Conservation (phyloP, 2,888 invertebrate species). For the Amphipoea oculea region DNA sequence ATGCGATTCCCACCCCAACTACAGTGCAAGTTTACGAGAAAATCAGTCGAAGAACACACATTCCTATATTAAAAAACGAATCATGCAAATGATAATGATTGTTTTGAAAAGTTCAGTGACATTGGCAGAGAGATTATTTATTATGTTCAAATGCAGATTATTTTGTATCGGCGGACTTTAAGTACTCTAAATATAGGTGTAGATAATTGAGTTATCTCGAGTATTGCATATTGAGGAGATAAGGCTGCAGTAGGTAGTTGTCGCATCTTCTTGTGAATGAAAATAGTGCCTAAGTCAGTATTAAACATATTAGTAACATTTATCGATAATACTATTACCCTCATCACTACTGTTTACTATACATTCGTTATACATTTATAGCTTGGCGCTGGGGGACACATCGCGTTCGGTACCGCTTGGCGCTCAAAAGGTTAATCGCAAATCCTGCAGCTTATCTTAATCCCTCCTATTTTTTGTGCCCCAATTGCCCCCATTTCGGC, state of each 20-base stretch:
- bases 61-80: conserved; percentile 9
- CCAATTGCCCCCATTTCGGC: not conserved
- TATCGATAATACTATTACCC: too few species aligned
- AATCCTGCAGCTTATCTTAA: not conserved
- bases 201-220: not conserved
- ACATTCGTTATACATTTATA: too few species aligned
- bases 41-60: conserved; percentile 15
- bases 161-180: not conserved
- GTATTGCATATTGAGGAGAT: conserved; percentile 35
- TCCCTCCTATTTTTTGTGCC: not conserved
- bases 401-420: too few species aligned
- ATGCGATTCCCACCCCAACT: not conserved
- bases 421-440: not conserved
- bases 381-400: too few species aligned
- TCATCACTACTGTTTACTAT: too few species aligned
- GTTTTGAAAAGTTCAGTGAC: conserved; percentile 40
- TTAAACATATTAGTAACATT: too few species aligned
- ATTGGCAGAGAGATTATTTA: not conserved
- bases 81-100: conserved; percentile 47
- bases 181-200: conserved; percentile 7
- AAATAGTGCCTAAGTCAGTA: not conserved
- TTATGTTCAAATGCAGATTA: conserved; percentile 17
- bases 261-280: not conserved
- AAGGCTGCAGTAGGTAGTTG: not conserved
- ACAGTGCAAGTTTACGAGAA: not conserved